These are phyloP conservation scores for Edolisoma coerulescens DNA, from an alignment of 2,113 vertebrate genomes.

Conservation along the genomic window DNA sequence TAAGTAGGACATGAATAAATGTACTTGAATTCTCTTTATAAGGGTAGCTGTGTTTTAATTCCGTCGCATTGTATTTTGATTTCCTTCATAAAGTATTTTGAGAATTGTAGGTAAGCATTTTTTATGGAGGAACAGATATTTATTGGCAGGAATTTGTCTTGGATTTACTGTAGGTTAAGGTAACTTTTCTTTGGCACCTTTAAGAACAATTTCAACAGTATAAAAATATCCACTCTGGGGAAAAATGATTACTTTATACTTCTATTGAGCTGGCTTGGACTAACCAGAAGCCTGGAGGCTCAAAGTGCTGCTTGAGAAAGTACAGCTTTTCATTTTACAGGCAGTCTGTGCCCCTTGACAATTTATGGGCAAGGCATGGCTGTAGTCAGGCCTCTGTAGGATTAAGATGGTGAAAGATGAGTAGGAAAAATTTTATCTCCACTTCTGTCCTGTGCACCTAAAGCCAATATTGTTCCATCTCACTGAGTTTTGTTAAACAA, in stretches of 20 bases:
- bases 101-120: background rate
- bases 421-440: conserved; percentile 4
- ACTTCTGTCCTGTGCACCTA: background rate
- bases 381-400: background rate
- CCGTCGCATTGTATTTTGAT: background rate
- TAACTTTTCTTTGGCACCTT: background rate
- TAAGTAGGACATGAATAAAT: background rate
- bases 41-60: background rate
- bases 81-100: background rate
- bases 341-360: background rate
- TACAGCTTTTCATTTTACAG: background rate
- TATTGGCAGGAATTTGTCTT: background rate
- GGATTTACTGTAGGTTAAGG: background rate
- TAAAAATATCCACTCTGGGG: background rate
- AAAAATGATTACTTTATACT: background rate
- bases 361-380: background rate
- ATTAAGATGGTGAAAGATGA: background rate
- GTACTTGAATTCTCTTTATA: background rate
- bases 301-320: background rate
- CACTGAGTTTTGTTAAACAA: conserved; percentile 42
- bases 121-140: background rate
- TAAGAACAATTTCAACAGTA: background rate
- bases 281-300: background rate
- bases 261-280: background rate
- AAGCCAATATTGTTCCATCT: conserved; percentile 20